These are phyloP conservation scores for Sigmodon hispidus DNA, from an alignment of 2,113 vertebrate species.

Conservation along the genomic window DNA sequence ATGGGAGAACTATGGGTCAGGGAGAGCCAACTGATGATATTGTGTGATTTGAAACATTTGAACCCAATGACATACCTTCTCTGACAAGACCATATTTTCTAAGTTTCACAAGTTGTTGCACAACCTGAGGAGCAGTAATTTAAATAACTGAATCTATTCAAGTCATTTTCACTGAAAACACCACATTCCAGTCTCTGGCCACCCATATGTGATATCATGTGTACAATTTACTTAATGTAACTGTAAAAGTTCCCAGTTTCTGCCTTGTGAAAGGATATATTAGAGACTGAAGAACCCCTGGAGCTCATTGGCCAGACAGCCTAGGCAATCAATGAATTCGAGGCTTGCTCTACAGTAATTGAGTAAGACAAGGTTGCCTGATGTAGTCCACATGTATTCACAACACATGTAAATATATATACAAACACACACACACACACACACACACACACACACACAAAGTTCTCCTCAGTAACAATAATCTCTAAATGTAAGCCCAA, in stretches of 20 bases:
- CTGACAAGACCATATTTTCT: background rate
- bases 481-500: background rate
- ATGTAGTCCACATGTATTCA: background rate
- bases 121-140: background rate
- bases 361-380: background rate
- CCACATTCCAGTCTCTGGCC: background rate
- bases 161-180: background rate
- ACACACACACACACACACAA: background rate
- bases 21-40: background rate
- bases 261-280: background rate
- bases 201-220: background rate
- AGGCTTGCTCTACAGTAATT: background rate
- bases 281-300: too few relatives aligned
- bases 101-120: background rate
- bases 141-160: background rate
- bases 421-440: background rate
- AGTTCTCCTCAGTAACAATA: background rate
- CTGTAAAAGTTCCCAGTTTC: background rate
- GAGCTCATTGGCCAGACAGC: too few relatives aligned
- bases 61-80: background rate
- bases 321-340: background rate
- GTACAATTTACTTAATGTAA: background rate
- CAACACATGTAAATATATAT: background rate
- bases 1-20: background rate
- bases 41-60: background rate